Base-by-base conservation (phyloP, 2,797 vertebrate genomes). In the Catostomus latipinnis region DNA sequence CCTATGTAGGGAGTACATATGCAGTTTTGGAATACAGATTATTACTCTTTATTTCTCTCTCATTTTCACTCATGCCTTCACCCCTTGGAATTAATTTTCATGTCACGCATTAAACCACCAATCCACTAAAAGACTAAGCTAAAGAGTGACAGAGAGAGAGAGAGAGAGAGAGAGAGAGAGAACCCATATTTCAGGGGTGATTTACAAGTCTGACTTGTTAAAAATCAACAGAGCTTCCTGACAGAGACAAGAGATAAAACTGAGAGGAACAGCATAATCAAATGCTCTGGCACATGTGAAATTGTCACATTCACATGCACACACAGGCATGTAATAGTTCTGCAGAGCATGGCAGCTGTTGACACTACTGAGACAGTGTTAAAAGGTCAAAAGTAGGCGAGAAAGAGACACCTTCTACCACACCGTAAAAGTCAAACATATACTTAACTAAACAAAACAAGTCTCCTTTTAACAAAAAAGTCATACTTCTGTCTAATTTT, bases 181-280 rank as follows among this genome's bases (percentile, higher is more conserved):
- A 76, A 60, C 49, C 63, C 57, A 70, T 77, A 81, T 88, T 77
- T 78, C 76, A 68, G 65, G 54, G 14, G 8, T 89, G 90, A 94
- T 92, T 91, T 90, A 94, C 87, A 78, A 7, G 84, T 85, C 78
- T 1, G 69, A 81, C 87, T 81, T 83, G 88, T 87, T 88, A 90
- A 91, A 18, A 91, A 88, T 90, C 88, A 88, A 83, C 87, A 80
- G 62, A 14, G 87, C 85, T 87, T 91, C 88, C 88, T 86, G 18
- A 85, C 84, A 84, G 82, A 87, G 90, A 90, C 89, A 91, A 88
- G 88, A 92, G 92, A 89, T 91, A 88, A 91, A 89, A 88, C 76
- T 53, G 52, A 72, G 66, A 76, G 69, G 89, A 88, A 88, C 86
- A 86, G 85, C 79, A 87, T 87, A 84, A 90, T 90, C 87, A 90